These are phyloP conservation scores for Chorisops tibialis DNA, from an alignment of 2,888 invertebrate genomes.

Conservation along the genomic window DNA sequence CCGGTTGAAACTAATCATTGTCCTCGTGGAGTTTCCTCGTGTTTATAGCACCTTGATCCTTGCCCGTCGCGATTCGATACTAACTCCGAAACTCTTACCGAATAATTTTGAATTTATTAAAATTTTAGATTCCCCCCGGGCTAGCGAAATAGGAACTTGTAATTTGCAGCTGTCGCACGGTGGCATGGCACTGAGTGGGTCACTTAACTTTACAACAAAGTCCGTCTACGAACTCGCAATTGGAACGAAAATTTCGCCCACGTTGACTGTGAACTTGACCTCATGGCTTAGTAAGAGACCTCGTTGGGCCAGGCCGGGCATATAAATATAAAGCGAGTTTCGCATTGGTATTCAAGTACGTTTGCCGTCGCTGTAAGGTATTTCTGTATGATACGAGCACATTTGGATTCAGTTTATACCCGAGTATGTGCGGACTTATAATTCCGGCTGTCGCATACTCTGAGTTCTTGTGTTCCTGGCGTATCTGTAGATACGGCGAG, in stretches of 20 bases:
- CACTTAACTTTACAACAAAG: slow-evolving; percentile 22
- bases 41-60: too few species aligned
- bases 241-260: slow-evolving; percentile 28
- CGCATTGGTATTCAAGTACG: slow-evolving; percentile 16
- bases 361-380: slow-evolving; percentile 7
- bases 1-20: too few species aligned
- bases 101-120: too few species aligned
- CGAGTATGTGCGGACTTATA: slow-evolving; percentile 4
- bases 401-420: too few species aligned
- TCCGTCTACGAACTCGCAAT: slow-evolving; percentile 25
- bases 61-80: too few species aligned
- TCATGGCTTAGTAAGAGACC: slow-evolving; percentile 32
- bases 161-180: background rate
- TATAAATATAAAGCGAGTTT: slow-evolving; percentile 18
- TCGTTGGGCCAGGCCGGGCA: slow-evolving; percentile 25
- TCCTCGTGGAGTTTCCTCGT: too few species aligned
- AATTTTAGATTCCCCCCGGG: slow-evolving; percentile 6
- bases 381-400: too few species aligned
- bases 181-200: background rate
- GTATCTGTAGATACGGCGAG: background rate
- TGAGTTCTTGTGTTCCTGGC: slow-evolving; percentile 6
- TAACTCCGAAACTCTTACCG: too few species aligned
- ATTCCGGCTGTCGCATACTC: slow-evolving; percentile 19
- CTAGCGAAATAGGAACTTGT: too few species aligned
- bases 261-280: slow-evolving; percentile 33